phyloP scores from a whole-genome alignment of 2,113 vertebrate genomes.

The Neodontobutis hainanensis region DNA sequence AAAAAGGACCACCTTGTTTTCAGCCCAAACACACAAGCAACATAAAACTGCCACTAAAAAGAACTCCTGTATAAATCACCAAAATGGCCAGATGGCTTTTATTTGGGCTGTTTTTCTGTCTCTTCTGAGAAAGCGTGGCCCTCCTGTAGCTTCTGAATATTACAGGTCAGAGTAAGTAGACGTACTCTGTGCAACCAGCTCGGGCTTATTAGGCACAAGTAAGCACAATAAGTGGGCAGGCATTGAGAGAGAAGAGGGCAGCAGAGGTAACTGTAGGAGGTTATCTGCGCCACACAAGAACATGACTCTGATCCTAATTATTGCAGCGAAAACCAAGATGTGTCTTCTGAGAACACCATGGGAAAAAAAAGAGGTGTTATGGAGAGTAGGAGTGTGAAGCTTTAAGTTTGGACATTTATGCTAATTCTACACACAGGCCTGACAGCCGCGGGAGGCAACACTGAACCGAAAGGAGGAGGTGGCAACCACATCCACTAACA shows the following conservation, averaged over 20 bases:
- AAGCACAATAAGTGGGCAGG: conserved; percentile 36
- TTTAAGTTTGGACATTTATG: conserved; percentile 54
- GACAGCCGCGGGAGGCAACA: conserved; percentile 26
- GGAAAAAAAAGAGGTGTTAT: conserved; percentile 39
- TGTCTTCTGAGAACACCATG: conserved; percentile 30
- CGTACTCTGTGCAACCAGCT: background rate
- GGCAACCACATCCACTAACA: background rate
- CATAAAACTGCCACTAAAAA: conserved; percentile 16
- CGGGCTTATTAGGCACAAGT: conserved; percentile 28
- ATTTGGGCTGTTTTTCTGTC: background rate
- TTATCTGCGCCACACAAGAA: conserved; percentile 41
- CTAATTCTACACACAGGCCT: conserved; percentile 36
- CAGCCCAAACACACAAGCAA: background rate
- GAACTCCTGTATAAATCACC: conserved; percentile 27
- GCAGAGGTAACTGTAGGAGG: conserved; percentile 43
- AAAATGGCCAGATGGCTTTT: background rate
- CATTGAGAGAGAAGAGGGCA: conserved; percentile 16
- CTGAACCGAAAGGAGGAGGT: conserved; percentile 8
- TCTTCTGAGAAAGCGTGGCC: conserved; percentile 22
- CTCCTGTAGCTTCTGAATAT: background rate
- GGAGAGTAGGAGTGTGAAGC: conserved; percentile 51
- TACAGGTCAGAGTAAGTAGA: conserved; percentile 21
- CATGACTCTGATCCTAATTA: conserved; percentile 60
- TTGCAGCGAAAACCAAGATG: conserved; percentile 29
- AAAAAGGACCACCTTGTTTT: conserved; percentile 28